Evolutionary conservation across 2,797 vertebrate species (phyloP), one percentile per base, ranked within the genome.

Genomic region (Enteromius mattozi): DNA sequence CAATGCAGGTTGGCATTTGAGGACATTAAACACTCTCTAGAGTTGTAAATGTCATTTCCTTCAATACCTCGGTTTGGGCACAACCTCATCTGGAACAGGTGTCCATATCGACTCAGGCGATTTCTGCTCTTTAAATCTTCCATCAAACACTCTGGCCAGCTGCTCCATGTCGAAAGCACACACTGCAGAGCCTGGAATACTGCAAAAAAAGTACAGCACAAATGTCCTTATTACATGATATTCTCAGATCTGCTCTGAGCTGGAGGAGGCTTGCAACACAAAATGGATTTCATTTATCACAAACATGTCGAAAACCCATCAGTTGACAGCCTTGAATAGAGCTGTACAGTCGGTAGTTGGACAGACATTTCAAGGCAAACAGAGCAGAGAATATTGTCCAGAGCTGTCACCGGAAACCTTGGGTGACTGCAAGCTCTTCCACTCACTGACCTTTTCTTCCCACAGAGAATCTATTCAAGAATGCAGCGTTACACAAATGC

Each of bases 61-160:
- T 66, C 7, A 91, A 94, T 91, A 99, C 98, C 98, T 96, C 30
- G 97, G 98, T 87, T 96, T 96, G 0, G 98, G 98, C 86, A 99
- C 96, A 92, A 96, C 88, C 59, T 99, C 97, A 90, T 99, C 98
- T 0, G 97, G 95, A 89, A 99, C 97, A 0, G 97, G 95, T 0
- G 98, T 99, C 98, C 98, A 99, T 92, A 98, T 96, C 66, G 98
- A 98, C 87, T 99, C 98, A 0, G 98, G 96, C 0, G 97, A 98
- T 87, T 98, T 99, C 94, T 99, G 98, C 91, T 99, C 97, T 33
- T 98, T 97, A 92, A 99, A 99, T 24, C 97, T 96, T 5, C 98
- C 97, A 66, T 98, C 97, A 5, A 99, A 99, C 88, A 96, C 97
- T 0, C 94, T 91, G 0, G 97, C 96, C 91, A 99, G 95, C 66